Evolutionary conservation across 2,888 invertebrate species (phyloP), one percentile per base, ranked within the genome.

Genomic region (Steinernema scapterisci): DNA sequence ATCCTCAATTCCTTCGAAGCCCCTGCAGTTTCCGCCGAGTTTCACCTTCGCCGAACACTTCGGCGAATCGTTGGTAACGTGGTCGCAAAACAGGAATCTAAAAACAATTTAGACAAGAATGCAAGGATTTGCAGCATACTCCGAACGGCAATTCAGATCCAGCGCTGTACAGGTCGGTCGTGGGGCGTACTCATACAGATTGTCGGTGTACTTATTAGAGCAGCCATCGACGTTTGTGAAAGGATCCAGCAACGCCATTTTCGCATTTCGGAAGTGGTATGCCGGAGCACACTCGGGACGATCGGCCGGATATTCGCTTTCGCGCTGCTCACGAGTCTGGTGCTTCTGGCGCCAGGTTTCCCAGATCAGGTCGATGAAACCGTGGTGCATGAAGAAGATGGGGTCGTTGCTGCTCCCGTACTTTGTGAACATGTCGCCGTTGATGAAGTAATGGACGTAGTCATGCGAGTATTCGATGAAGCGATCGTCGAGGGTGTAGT

Each of bases 321-420:
- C 83, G 25, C 84, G 75, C 73, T 84, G 75, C 45, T 73, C 74
- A 31, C 82, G 56, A 0, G 70, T 83, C 77, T 81, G 83, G 52
- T 77, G 78, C 31, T 77, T 79, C 72, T 85, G 84, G 16, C 87
- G 63, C 81, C 82, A 87, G 56, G 82, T 77, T 75, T 88, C 88
- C 71, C 70, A 75, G 27, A 76, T 45, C 21, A 44, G 46, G 52
- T 80, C 78, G 31, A 80, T 56, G 45, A 77, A 72, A 44, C 76
- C 75, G 76, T 89, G 88, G 70, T 88, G 88, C 56, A 88, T 79
- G 73, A 86, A 88, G 80, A 89, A 89, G 51, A 86, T 79, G 3
- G 88, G 87, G 77, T 89, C 89, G 70, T 87, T 88, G 6, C 88
- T 88, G 54, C 73, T 73, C 45, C 78, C 75, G 52, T 72, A 74